Evolutionary conservation across 2,888 invertebrate genomes (phyloP), one percentile per base, ranked within the genome.

Genomic region (Acleris laterana): DNA sequence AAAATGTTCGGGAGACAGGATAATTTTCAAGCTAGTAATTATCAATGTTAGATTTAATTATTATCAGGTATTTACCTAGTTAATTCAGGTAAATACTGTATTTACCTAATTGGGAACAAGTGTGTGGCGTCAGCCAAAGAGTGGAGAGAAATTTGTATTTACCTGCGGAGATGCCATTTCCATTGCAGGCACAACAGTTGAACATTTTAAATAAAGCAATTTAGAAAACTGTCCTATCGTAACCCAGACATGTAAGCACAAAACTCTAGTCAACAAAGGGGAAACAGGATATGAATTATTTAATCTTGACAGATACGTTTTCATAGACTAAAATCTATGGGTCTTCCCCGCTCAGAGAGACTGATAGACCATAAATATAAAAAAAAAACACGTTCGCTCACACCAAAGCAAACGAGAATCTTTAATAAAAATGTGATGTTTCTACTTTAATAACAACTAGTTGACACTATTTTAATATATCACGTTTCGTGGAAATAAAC

Each of bases 391-490:
- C 13, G 71, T 74, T 85, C 85, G 87, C 88, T 88, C 88, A 83
- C 89, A 88, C 85, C 84, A 79, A 80, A 71, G 59, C 59, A 69
- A 64, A 70, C 71, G 73, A 64, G 69, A 73, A 73, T 70, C 69
- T 76, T 76, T 77, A 73, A 78, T 75, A 77, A 80, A 58, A 85
- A 87, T 90, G 88, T 90, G 90, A 90, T 90, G 83, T 88, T 84
- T 85, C 80, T 84, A 81, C 74, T 78, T 80, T 79, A 79, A 77
- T 74, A 65, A 78, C 80, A 65, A 78, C 80, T 86, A 86, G 84
- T 84, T 85, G 81, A 87, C 84, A 88, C 87, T 89, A 88, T 88
- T 89, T 87, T 89, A 87, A 82, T 87, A 83, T 83, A 84, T 82
- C 83, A 84, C 83, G 77, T 84, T 85, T 85, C 84, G 81, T 84